Conservation (phyloP, 2,797 vertebrate genomes). For the Epinephelus coioides region DNA sequence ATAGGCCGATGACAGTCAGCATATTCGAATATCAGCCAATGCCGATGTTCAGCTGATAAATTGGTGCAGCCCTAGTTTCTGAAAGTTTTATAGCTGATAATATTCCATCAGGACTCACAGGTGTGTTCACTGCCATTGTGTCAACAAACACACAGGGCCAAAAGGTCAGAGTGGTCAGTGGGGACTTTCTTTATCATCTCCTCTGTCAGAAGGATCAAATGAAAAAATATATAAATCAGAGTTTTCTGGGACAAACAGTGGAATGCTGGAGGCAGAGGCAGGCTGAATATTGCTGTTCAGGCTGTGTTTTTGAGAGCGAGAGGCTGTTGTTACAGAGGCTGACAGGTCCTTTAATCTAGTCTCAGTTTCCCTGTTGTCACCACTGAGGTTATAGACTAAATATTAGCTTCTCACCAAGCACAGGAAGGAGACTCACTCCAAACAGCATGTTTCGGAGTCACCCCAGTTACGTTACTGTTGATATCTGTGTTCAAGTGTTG, state of each 20-base stretch:
- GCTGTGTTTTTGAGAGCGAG: constrained; percentile 34
- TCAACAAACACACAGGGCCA: neutral
- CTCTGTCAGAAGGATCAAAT: neutral
- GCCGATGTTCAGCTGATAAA: too few species aligned
- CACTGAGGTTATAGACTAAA: constrained; percentile 22
- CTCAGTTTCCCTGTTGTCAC: constrained; percentile 22
- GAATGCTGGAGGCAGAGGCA: neutral
- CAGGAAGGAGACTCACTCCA: constrained; percentile 20
- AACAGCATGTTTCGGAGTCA: constrained; percentile 15
- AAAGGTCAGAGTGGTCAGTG: constrained; percentile 36
- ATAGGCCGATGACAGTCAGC: too few species aligned
- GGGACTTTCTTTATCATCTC: neutral
- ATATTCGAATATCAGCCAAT: too few species aligned
- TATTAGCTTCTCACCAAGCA: constrained; percentile 24
- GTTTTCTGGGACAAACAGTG: neutral
- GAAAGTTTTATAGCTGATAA: too few species aligned
- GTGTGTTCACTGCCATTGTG: constrained; percentile 6
- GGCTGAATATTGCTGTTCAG: neutral
- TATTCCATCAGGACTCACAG: neutral
- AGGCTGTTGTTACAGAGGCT: constrained; percentile 15
- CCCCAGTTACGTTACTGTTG: neutral
- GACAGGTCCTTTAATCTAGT: constrained; percentile 54
- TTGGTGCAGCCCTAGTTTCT: too few species aligned
- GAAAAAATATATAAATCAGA: neutral
- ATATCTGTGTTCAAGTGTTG: neutral